phyloP scores from a whole-genome alignment of 2,113 vertebrate species.

The Oenanthe melanoleuca region DNA sequence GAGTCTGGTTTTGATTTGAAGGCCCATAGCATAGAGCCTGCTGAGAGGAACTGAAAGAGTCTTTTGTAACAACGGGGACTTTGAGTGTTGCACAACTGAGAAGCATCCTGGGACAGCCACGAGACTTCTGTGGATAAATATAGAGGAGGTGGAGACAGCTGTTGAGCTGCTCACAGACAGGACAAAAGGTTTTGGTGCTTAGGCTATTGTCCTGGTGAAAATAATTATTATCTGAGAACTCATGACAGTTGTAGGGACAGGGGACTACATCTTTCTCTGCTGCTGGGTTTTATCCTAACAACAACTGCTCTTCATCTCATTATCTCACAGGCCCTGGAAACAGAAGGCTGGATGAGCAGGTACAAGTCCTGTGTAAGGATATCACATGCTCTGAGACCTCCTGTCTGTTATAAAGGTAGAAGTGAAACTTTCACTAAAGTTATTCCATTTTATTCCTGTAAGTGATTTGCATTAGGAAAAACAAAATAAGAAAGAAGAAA shows the following conservation, averaged over 20 bases:
- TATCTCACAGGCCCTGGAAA: neutral
- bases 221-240: neutral
- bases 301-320: neutral
- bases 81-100: slow-evolving; percentile 21
- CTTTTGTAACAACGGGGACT: neutral
- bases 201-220: neutral
- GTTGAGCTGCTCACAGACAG: neutral
- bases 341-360: neutral
- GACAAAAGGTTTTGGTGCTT: neutral
- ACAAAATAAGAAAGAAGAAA: neutral
- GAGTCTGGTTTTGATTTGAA: slow-evolving; percentile 16
- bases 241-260: neutral
- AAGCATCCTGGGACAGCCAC: neutral
- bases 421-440: neutral
- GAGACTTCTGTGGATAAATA: slow-evolving; percentile 12
- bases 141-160: neutral
- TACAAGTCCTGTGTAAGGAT: neutral
- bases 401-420: neutral
- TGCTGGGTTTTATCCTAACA: neutral
- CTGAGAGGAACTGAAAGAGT: slow-evolving; percentile 43
- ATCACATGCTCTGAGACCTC: neutral
- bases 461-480: neutral
- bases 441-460: neutral
- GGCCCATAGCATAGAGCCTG: neutral
- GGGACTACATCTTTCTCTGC: neutral